Conservation (phyloP, 2,113 vertebrate genomes). For the Pavo muticus region DNA sequence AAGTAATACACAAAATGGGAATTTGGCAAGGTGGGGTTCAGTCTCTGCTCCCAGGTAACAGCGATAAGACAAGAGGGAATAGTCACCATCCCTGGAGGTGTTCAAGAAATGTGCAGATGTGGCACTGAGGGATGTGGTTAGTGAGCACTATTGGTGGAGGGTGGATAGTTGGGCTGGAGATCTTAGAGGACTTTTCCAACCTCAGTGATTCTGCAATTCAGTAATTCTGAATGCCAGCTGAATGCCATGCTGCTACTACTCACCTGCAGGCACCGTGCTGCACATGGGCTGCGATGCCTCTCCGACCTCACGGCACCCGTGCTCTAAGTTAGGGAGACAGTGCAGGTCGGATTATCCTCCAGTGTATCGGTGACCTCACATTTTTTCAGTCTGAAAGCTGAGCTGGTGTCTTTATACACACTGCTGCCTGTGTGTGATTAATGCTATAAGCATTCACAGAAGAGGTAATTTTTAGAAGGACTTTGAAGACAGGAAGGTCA, state of each 20-base stretch:
- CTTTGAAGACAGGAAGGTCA: slow-evolving; percentile 45
- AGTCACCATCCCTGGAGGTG: not conserved
- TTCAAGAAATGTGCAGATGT: too few relatives aligned
- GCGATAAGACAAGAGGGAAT: not conserved
- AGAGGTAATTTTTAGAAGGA: slow-evolving; percentile 39
- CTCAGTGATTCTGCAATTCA: too few relatives aligned
- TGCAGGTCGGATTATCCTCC: slow-evolving; percentile 14
- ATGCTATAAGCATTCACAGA: slow-evolving; percentile 27
- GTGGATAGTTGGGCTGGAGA: too few relatives aligned
- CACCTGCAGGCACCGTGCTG: not conserved
- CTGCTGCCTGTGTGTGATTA: slow-evolving; percentile 57
- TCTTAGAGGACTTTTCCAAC: too few relatives aligned
- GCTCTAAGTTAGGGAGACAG: not conserved
- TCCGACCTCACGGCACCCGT: not conserved
- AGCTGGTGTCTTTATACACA: slow-evolving; percentile 29
- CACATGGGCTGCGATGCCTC: not conserved
- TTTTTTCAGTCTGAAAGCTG: slow-evolving; percentile 11
- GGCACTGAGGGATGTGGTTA: too few relatives aligned
- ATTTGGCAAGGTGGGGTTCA: not conserved
- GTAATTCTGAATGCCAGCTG: not conserved
- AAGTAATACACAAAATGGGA: not conserved
- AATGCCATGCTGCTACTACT: not conserved
- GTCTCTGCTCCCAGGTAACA: not conserved
- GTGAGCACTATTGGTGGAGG: too few relatives aligned
- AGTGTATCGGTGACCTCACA: not conserved